Conservation (phyloP, 2,888 invertebrate genomes). For the Lasioglossum lativentre region DNA sequence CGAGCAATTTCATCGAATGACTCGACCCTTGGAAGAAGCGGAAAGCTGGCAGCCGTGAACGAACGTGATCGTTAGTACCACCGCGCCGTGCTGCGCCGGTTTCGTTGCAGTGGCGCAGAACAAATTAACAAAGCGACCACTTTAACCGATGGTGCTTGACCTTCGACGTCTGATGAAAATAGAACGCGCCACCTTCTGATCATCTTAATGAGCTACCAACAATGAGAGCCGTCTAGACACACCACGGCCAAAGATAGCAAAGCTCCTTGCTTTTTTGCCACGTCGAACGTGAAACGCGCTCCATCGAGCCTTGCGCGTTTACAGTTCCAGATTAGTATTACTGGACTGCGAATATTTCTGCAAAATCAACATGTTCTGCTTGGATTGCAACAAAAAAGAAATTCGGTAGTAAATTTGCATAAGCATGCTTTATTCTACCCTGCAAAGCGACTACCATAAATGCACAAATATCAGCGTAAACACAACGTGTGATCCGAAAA, state of each 20-base stretch:
- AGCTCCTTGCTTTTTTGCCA: not conserved
- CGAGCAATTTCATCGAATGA: conserved; percentile 36
- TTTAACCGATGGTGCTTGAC: conserved; percentile 52
- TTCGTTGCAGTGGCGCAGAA: conserved; percentile 30
- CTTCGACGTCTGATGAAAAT: conserved; percentile 51
- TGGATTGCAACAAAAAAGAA: no score
- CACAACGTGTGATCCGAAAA: not conserved
- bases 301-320: not conserved
- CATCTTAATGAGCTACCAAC: conserved; percentile 41
- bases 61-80: conserved; percentile 24
- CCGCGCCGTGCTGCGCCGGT: not conserved
- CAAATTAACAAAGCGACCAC: conserved; percentile 57
- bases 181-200: conserved; percentile 43
- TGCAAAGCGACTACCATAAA: not conserved
- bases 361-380: no score
- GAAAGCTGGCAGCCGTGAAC: conserved; percentile 2
- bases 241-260: conserved; percentile 37
- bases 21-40: conserved; percentile 20
- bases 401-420: no score
- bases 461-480: not conserved
- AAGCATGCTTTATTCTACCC: no score
- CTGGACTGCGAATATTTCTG: not conserved
- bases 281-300: not conserved
- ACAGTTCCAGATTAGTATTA: not conserved
- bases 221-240: conserved; percentile 48